phyloP scores from a whole-genome alignment of 2,888 invertebrate species.

The Mythimna impura region DNA sequence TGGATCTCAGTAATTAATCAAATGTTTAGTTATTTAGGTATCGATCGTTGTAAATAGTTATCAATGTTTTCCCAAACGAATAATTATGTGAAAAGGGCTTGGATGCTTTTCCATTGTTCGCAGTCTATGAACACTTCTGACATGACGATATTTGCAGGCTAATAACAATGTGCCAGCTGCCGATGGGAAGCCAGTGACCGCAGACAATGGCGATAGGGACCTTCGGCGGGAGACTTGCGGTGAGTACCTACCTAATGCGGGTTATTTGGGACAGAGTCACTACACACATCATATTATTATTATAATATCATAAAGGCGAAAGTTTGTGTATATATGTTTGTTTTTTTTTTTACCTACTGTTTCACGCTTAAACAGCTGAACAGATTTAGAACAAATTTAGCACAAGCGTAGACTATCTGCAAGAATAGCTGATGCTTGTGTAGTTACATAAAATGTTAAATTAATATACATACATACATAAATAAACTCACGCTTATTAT shows the following conservation, averaged over 20 bases:
- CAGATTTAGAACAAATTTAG: too few relatives aligned
- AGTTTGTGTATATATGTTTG: too few relatives aligned
- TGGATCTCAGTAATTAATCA: neutral
- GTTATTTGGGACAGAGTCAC: neutral
- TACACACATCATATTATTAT: too few relatives aligned
- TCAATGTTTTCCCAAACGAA: conserved; percentile 15
- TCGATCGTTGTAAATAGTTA: neutral
- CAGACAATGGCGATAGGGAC: conserved; percentile 79
- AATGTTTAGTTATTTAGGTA: neutral
- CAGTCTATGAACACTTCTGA: conserved; percentile 43
- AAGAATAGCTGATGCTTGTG: neutral
- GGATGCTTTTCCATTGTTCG: conserved; percentile 48
- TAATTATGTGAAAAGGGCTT: conserved; percentile 41
- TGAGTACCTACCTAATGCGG: conserved; percentile 67
- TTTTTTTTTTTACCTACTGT: too few relatives aligned
- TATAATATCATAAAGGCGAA: too few relatives aligned
- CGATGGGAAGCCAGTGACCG: conserved; percentile 70
- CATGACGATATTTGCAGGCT: conserved; percentile 73
- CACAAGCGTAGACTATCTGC: too few relatives aligned
- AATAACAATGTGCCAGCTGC: conserved; percentile 72
- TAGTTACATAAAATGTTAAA: neutral
- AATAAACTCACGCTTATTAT: too few relatives aligned
- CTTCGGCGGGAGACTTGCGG: conserved; percentile 81
- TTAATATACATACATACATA: too few relatives aligned
- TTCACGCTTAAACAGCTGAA: too few relatives aligned